phyloP scores from a whole-genome alignment of 2,797 vertebrate species.

The Sebastes nivosus region DNA sequence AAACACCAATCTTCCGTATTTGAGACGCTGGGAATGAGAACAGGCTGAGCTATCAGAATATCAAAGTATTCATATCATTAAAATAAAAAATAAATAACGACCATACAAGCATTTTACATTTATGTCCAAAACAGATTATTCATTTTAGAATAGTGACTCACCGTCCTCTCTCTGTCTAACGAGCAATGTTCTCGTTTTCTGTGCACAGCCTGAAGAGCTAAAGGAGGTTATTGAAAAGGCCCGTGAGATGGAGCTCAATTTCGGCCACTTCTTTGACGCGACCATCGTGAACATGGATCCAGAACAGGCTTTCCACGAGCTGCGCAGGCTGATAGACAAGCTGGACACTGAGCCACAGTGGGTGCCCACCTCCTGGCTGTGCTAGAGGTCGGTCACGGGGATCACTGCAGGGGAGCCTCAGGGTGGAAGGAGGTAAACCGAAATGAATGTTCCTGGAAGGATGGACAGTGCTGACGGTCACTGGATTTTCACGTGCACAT shows the following conservation, averaged over 20 bases:
- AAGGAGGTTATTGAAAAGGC: slow-evolving; percentile 95
- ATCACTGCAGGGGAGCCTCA: background rate
- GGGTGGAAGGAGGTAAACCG: background rate
- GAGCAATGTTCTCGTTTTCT: background rate
- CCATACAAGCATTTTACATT: background rate
- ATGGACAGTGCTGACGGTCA: slow-evolving; percentile 19
- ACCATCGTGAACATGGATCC: slow-evolving; percentile 91
- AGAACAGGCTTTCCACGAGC: slow-evolving; percentile 90
- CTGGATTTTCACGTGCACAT: slow-evolving; percentile 61
- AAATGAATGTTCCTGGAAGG: slow-evolving; percentile 1
- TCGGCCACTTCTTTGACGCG: slow-evolving; percentile 92
- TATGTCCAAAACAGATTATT: background rate
- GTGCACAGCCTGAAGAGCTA: slow-evolving; percentile 89
- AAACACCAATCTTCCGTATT: no score
- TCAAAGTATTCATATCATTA: background rate
- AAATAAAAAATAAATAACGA: background rate
- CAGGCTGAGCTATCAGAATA: background rate
- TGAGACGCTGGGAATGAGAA: no score
- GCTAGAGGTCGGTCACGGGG: slow-evolving; percentile 67
- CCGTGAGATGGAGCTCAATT: slow-evolving; percentile 94
- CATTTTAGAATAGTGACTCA: background rate
- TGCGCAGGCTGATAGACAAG: slow-evolving; percentile 91
- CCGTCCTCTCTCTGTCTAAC: background rate
- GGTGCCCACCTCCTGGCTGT: slow-evolving; percentile 95
- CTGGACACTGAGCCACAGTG: slow-evolving; percentile 97